Base-by-base conservation (phyloP, 2,797 vertebrate genomes). In the Leontopithecus rosalia region DNA sequence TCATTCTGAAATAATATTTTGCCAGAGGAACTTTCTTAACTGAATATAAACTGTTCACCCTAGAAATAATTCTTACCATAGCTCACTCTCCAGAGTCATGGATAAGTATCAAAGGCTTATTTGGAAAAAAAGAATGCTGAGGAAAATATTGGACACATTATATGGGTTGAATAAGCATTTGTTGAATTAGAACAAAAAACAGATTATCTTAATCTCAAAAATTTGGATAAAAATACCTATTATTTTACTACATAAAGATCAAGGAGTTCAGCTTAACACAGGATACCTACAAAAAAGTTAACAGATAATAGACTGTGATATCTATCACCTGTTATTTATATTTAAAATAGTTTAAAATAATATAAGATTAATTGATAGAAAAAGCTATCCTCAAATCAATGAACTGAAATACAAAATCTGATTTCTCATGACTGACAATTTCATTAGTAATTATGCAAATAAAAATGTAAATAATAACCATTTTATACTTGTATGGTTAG, bases 11-110 rank as follows among this genome's bases (percentile, higher is more conserved):
- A 98, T 99, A 97, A 98, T 98, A 8, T 99, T 99, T 0, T 99
- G 99, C 95, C 99, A 99, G 97, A 99, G 98, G 95, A 98, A 99
- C 98, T 99, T 99, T 96, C 99, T 99, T 41, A 99, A 99, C 75
- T 99, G 99, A 61, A 99, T 99, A 0, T 99, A 17, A 99, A 64
- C 98, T 99, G 20, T 97, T 99, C 84, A 99, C 99, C 67, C 99
- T 99, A 77, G 99, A 99, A 99, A 99, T 99, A 97, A 95, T 41
- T 96, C 57, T 80, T 91, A 88, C 30, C 13, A 94, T 28, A 82
- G 1, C 26, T 1, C 6, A 89, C 11, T 55, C 39, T 43, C 93
- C 26, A 87, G 17, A 8, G 36, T 8, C 73, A 26, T 90, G 70
- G 13, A 61, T 93, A 41, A 30, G 22, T 61, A 9, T 48, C 28